Evolutionary conservation across 2,888 invertebrate species (phyloP).

Genomic region (Apodemia duryi): DNA sequence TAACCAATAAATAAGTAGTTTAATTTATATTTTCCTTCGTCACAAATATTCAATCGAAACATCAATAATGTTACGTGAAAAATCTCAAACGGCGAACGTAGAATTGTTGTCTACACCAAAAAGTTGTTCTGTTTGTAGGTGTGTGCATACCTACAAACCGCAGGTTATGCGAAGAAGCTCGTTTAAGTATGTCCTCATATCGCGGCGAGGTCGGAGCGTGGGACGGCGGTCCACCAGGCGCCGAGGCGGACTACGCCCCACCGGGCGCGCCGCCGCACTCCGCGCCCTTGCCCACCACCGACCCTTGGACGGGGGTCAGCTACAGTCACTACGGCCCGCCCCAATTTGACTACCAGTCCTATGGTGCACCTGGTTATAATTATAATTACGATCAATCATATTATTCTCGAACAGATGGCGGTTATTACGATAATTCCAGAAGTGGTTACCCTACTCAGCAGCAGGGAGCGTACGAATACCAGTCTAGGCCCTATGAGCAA

Average conservation of each 20-base stretch:
- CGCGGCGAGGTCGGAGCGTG: conserved; percentile 60
- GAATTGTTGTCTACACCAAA: conserved; percentile 81
- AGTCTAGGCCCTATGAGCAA: conserved; percentile 34
- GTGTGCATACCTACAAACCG: conserved; percentile 79
- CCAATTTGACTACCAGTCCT: conserved; percentile 57
- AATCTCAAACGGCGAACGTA: conserved; percentile 55
- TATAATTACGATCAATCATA: conserved; percentile 54
- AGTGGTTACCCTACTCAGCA: conserved; percentile 36
- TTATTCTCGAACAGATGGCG: conserved; percentile 45
- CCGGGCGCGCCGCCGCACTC: conserved; percentile 58
- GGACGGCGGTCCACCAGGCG: conserved; percentile 77
- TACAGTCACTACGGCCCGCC: conserved; percentile 60
- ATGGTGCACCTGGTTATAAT: conserved; percentile 48
- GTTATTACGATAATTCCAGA: conserved; percentile 45
- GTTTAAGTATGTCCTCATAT: conserved; percentile 72
- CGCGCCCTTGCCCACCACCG: conserved; percentile 57
- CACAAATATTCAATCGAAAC: conserved; percentile 56
- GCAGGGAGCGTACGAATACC: conserved; percentile 37
- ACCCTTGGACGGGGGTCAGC: conserved; percentile 71
- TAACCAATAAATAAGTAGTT: too few relatives aligned
- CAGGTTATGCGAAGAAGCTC: conserved; percentile 74
- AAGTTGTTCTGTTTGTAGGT: conserved; percentile 85
- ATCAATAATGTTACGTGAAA: conserved; percentile 54
- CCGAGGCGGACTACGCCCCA: conserved; percentile 71
- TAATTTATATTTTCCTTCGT: conserved; percentile 67